A percentile compares a stretch with the other conserved stretches of the same genome.
Conservation (phyloP, 2,113 vertebrate species). For the Speoplatyrhinus poulsoni region DNA sequence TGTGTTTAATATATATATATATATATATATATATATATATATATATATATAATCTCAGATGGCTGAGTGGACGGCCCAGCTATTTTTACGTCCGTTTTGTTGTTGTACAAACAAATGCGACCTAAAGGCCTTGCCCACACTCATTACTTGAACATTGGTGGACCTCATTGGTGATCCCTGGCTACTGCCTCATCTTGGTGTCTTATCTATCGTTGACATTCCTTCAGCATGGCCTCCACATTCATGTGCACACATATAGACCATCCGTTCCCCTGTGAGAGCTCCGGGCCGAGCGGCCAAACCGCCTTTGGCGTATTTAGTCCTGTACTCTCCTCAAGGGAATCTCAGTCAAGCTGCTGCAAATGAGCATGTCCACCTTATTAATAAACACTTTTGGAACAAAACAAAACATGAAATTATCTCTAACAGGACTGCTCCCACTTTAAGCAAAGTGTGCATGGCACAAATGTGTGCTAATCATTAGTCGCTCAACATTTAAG, state of each 20-base stretch:
- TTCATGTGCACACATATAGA: slow-evolving; percentile 38
- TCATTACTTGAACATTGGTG: slow-evolving; percentile 76
- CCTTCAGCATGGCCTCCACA: slow-evolving; percentile 42
- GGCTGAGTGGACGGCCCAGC: too few species aligned
- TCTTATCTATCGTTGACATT: slow-evolving; percentile 66
- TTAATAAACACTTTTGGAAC: slow-evolving; percentile 41
- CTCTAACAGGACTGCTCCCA: too few species aligned
- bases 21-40: too few species aligned
- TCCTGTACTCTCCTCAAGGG: slow-evolving; percentile 55
- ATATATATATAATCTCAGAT: too few species aligned
- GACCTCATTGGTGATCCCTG: slow-evolving; percentile 62
- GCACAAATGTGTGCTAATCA: slow-evolving; percentile 37
- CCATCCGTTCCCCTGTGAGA: slow-evolving; percentile 40
- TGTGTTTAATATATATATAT: not conserved
- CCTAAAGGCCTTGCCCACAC: slow-evolving; percentile 37
- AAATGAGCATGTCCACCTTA: slow-evolving; percentile 49
- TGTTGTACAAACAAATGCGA: slow-evolving; percentile 58
- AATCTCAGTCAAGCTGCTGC: slow-evolving; percentile 67
- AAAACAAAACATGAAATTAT: not conserved
- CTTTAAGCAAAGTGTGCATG: not conserved
- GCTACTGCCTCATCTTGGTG: slow-evolving; percentile 72
- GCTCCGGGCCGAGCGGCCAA: not conserved
- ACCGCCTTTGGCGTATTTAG: slow-evolving; percentile 33
- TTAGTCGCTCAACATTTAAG: slow-evolving; percentile 54
- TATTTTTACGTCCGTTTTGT: slow-evolving; percentile 34